A percentile compares a stretch with the other conserved stretches of the same genome.
Evolutionary conservation across 2,113 vertebrate species (phyloP).

Genomic region (Xiphorhynchus elegans): DNA sequence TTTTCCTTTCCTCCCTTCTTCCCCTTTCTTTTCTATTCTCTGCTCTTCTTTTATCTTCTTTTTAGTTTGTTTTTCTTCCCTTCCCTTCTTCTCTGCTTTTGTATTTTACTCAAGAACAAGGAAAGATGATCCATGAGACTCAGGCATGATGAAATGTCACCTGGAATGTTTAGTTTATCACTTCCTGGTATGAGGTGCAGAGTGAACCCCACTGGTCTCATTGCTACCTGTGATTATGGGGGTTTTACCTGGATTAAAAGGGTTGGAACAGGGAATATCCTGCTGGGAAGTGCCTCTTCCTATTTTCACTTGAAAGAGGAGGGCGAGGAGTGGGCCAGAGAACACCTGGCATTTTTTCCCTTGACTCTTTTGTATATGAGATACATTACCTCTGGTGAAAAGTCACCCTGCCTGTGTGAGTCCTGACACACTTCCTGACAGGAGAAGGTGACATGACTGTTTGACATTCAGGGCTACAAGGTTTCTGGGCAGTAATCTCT

Average conservation of each 20-base stretch:
- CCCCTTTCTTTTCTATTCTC: rapidly evolving
- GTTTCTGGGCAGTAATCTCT: conserved; percentile 70
- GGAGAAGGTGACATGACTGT: conserved; percentile 69
- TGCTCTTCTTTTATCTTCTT: neutral
- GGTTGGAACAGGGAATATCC: neutral
- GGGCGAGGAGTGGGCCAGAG: neutral
- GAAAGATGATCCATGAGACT: conserved; percentile 7
- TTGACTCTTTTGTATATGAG: conserved; percentile 3
- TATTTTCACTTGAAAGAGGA: conserved; percentile 3
- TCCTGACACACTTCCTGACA: conserved; percentile 55
- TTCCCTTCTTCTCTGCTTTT: neutral
- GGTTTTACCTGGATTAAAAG: neutral
- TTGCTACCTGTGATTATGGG: conserved; percentile 13
- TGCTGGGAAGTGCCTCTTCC: neutral
- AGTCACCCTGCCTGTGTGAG: conserved; percentile 57
- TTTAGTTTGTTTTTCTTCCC: no score
- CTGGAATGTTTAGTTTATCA: neutral
- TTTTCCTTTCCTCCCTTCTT: neutral
- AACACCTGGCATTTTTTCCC: conserved; percentile 1
- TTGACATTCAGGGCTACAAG: conserved; percentile 74
- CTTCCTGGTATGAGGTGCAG: neutral
- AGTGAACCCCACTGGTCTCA: neutral
- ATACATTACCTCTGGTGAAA: conserved; percentile 56
- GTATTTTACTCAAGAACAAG: conserved; percentile 41
- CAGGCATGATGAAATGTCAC: neutral